A percentile compares a stretch with the other conserved stretches of the same genome.
These are phyloP conservation scores for Gymnoscelis rufifasciata DNA, from an alignment of 2,888 invertebrate genomes.

Conservation along the genomic window DNA sequence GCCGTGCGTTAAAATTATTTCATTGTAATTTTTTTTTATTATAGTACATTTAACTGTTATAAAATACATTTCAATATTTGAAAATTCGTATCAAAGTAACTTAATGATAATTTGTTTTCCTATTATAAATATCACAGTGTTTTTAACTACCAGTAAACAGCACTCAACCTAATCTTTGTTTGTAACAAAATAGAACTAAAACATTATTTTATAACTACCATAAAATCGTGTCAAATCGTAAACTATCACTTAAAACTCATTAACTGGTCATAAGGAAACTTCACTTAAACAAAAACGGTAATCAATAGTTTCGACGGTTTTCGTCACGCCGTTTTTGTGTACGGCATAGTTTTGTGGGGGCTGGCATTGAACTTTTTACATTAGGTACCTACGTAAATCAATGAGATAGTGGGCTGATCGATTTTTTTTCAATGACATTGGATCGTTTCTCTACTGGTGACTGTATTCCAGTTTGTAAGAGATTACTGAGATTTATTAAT, in stretches of 20 bases:
- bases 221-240: constrained; percentile 66
- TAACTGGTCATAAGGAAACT: constrained; percentile 56
- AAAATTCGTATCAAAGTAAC: too few species aligned
- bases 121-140: too few species aligned
- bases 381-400: not conserved
- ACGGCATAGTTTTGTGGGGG: constrained; percentile 6
- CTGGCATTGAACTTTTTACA: constrained; percentile 21
- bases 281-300: constrained; percentile 32
- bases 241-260: constrained; percentile 57
- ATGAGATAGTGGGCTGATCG: constrained; percentile 18
- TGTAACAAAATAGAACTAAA: constrained; percentile 29
- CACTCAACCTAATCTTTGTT: constrained; percentile 29
- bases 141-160: constrained; percentile 29
- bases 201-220: constrained; percentile 48
- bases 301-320: constrained; percentile 24
- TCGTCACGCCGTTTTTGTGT: constrained; percentile 25
- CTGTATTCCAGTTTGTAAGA: not conserved
- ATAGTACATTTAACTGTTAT: too few species aligned
- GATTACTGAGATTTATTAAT: too few species aligned
- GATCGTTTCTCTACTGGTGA: not conserved
- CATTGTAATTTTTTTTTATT: too few species aligned
- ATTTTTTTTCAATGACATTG: constrained; percentile 18
- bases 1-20: too few species aligned
- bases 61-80: too few species aligned
- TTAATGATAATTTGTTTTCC: too few species aligned